Base-by-base conservation (phyloP, 2,888 invertebrate genomes). In the Lepidocyrtoides sp. region DNA sequence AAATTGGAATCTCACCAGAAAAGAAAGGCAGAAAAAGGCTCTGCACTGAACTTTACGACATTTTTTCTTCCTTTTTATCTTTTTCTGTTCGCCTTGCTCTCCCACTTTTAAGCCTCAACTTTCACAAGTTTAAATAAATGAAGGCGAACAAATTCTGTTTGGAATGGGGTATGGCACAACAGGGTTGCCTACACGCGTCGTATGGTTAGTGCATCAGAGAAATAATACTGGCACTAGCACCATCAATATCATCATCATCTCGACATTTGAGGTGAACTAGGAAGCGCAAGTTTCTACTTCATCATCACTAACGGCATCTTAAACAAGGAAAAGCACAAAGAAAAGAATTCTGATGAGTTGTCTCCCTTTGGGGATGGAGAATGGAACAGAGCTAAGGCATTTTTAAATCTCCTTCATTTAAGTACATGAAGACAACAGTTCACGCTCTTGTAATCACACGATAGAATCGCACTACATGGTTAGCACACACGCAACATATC, bases 1-100 rank as follows among this genome's bases (percentile, higher is more conserved):
- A 66, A 66, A 66, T 32, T 66, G 32, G 63, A 63, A 63, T 66
- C 63, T 66, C 32, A 66, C 63, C 26, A 63, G 63, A 66, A 66
- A 32, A 12, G 0, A n/a, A n/a, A n/a, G n/a, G n/a, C n/a, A n/a
- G n/a, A n/a, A n/a, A n/a, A n/a, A n/a, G n/a, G 20, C 32, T 14
- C 14, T 4, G 32, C 20, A 10, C 2, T 57, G 3, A 51, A 17
- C 14, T 66, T 32, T 66, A 32, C 32, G 63, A 32, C 63, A 32
- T n/a, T 66, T 26, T 63, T n/a, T n/a, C n/a, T n/a, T n/a, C 3
- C 63, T 63, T 29, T 57, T 20, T 10, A 2, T 20, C n/a, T 12
- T 26, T 32, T 29, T 7, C 63, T 66, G 12, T 26, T n/a, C n/a
- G n/a, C n/a, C n/a, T n/a, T n/a, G n/a, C n/a, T n/a, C n/a, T n/a